Evolutionary conservation across 2,113 vertebrate genomes (phyloP), one percentile per base, ranked within the genome.

Genomic region (Calypte anna): DNA sequence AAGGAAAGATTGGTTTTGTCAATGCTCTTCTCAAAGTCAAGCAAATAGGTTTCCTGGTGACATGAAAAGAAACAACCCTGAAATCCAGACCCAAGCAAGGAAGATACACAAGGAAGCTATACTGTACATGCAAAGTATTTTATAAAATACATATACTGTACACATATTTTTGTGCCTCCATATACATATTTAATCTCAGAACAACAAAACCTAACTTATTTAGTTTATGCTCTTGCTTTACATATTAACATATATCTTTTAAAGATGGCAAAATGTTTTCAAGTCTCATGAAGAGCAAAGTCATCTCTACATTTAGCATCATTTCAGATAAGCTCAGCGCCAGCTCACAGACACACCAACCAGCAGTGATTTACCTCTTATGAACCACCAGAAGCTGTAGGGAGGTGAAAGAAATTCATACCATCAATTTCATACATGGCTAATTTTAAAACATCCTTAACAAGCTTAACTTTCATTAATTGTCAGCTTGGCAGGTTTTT

Each of bases 381-480:
- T 4, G 13, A 94, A 89, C 43, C 54, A 90, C 75, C 44, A 57
- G 82, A 94, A 96, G 75, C 28, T 67, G 25, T 8, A 86, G 44
- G 43, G 83, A 94, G 19, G 67, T 22, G 30, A 76, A 75, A 93
- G 54, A 94, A 95, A 97, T 76, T 73, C 69, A 90, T 59, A 62
- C 51, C 78, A 93, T 33, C 75, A 90, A 86, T 93, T 96, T 93
- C 87, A 95, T 69, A 92, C 70, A 88, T 1, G 38, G 89, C 81
- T 94, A 92, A 72, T 58, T 96, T 88, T 95, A 96, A 94, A 82
- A 92, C 69, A 82, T 62, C 91, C 93, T 92, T 86, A 88, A 31
- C 61, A 75, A 92, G 73, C 95, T 57, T 77, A 54, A 2, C 3
- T 92, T 80, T 63, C 57, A 76, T 91, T 94, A 95, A 86, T 74